Conservation (phyloP, 2,113 vertebrate species). For the Microtus montanus region DNA sequence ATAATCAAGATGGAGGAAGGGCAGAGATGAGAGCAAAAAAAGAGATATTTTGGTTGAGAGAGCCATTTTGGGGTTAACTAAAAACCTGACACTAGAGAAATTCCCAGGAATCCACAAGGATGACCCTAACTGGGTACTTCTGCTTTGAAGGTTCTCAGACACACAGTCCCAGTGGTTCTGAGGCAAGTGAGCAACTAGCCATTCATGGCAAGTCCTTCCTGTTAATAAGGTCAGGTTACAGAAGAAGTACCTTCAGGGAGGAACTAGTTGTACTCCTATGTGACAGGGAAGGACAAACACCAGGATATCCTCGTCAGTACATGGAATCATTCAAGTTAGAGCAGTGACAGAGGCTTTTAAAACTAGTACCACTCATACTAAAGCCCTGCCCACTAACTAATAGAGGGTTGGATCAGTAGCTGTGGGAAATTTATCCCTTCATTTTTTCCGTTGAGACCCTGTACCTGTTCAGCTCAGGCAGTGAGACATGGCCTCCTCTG, state of each 20-base stretch:
- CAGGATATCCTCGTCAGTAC: background rate
- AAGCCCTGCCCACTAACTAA: background rate
- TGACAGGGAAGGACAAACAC: background rate
- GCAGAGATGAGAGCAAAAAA: too few relatives aligned
- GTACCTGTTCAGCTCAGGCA: background rate
- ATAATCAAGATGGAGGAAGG: too few relatives aligned
- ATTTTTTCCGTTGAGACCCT: fast-evolving
- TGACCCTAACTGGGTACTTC: background rate
- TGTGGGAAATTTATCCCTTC: background rate
- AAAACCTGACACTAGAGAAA: too few relatives aligned
- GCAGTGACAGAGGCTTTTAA: background rate
- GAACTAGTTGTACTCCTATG: background rate
- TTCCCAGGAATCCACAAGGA: too few relatives aligned
- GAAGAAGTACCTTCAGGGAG: background rate
- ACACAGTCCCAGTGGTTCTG: background rate
- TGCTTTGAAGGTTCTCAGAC: background rate
- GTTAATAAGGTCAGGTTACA: background rate
- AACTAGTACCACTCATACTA: background rate
- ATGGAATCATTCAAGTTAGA: background rate
- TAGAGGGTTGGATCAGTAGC: background rate
- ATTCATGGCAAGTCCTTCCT: background rate
- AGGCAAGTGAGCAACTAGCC: background rate
- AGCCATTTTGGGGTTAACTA: too few relatives aligned
- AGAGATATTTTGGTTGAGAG: too few relatives aligned
- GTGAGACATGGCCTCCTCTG: background rate